A percentile compares a stretch with the other conserved stretches of the same genome.
Evolutionary conservation across 2,113 vertebrate genomes (phyloP).

Genomic region (Paraplagusia blochii): DNA sequence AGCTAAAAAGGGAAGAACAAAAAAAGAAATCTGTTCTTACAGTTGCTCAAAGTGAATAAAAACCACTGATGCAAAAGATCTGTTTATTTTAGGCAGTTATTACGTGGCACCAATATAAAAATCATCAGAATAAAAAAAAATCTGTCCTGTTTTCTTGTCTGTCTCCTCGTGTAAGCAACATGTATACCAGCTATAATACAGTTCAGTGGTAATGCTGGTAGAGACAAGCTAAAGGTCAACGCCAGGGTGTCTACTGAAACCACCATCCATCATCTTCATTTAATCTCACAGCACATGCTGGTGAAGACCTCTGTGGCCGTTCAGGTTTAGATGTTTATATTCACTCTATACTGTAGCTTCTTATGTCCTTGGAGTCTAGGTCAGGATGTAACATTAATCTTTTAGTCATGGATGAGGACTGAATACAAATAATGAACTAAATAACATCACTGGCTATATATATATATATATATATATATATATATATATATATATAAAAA

Average conservation of each 20-base stretch:
- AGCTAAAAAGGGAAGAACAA: too few relatives aligned
- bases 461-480: too few relatives aligned
- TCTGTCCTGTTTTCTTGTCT: constrained; percentile 5
- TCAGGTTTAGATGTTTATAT: constrained; percentile 32
- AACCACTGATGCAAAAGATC: too few relatives aligned
- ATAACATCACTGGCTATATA: too few relatives aligned
- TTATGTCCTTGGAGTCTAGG: constrained; percentile 42
- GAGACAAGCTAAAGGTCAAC: constrained; percentile 45
- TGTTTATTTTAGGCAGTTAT: not conserved
- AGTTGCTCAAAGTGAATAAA: too few relatives aligned
- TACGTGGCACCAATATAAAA: not conserved
- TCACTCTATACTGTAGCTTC: constrained; percentile 37
- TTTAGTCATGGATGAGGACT: constrained; percentile 9
- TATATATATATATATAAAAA: too few relatives aligned
- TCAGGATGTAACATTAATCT: constrained; percentile 21
- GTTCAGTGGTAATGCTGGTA: constrained; percentile 16
- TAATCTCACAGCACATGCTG: constrained; percentile 30
- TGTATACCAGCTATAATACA: not conserved
- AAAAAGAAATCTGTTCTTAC: too few relatives aligned
- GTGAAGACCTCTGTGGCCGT: constrained; percentile 26
- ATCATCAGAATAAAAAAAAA: constrained; percentile 4
- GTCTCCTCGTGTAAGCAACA: not conserved
- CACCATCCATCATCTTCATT: constrained; percentile 46
- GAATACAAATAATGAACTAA: constrained; percentile 4
- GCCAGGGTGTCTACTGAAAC: constrained; percentile 20